Evolutionary conservation across 2,113 vertebrate genomes (phyloP), one percentile per base, ranked within the genome.

Genomic region (Amblyopsis rosae): DNA sequence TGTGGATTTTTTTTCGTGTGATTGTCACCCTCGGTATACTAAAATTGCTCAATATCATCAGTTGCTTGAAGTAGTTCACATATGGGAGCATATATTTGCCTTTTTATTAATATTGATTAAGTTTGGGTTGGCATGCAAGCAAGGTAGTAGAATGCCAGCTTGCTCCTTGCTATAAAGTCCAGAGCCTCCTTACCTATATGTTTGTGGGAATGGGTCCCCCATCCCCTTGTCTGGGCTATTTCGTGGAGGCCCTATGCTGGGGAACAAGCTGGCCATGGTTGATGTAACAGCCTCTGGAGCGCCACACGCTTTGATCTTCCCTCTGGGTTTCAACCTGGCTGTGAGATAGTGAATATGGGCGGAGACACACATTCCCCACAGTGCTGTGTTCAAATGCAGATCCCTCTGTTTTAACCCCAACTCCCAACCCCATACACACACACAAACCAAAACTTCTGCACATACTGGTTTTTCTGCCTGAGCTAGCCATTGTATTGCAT

Each of bases 201-300:
- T 5, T 16, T 65, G 69, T 4, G 9, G 59, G 67, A 56, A 46
- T n/a, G 4, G 72, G 80, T 77, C 76, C 76, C 26, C 26, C 26
- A 26, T 3, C 26, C 26, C 26, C 26, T 53, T 67, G 78, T 62
- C 8, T 56, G 17, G 35, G 35, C 35, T 41, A 8, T 41, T 8
- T 8, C 0, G 35, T 49, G 81, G 80, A 77, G 82, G 79, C 79
- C 71, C 79, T 50, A 46, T 70, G 62, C 70, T 68, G 76, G 84
- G 75, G 70, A 41, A 41, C 35, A 41, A 79, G 73, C 72, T 54
- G 75, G 67, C 73, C 9, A 13, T 65, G 73, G 69, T 78, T 79
- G 82, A 79, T 80, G 65, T 76, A 82, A 84, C 75, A 83, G 81
- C 83, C 80, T 75, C 75, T 77, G 79, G 79, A 90, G 87, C 87